phyloP scores from a whole-genome alignment of 2,113 vertebrate genomes.

The Malurus elegans region DNA sequence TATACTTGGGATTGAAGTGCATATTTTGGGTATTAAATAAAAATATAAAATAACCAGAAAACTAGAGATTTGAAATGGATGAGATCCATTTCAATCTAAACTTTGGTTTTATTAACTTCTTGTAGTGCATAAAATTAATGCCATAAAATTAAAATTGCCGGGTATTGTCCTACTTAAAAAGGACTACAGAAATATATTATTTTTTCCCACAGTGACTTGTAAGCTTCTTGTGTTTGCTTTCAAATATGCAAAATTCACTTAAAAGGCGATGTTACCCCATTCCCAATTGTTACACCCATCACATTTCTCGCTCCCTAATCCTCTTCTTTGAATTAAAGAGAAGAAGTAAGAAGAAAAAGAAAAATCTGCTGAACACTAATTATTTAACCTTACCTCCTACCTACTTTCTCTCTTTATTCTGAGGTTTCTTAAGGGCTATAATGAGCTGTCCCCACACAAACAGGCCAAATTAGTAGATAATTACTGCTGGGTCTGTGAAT shows the following conservation, averaged over 20 bases:
- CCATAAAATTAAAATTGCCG: conserved; percentile 22
- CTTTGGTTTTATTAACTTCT: not conserved
- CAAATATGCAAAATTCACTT: conserved; percentile 54
- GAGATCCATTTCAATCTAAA: not conserved
- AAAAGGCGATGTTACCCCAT: conserved; percentile 32
- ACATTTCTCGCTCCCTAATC: conserved; percentile 69
- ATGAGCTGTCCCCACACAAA: conserved; percentile 98
- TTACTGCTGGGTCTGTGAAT: conserved; percentile 89
- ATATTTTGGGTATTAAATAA: not conserved
- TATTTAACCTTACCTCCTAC: conserved; percentile 99
- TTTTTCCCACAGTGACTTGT: conserved; percentile 8
- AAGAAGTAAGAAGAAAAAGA: not conserved
- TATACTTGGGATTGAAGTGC: not conserved
- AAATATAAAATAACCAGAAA: not conserved
- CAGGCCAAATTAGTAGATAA: conserved; percentile 97
- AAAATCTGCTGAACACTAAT: conserved; percentile 84
- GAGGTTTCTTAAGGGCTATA: conserved; percentile 91
- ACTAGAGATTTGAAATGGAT: not conserved
- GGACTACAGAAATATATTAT: not conserved
- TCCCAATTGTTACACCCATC: conserved; percentile 68
- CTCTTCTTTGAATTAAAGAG: conserved; percentile 66
- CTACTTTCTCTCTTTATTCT: conserved; percentile 89
- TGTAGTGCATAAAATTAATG: not conserved
- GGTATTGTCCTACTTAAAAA: conserved; percentile 4
- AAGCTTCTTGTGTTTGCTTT: conserved; percentile 29